Evolutionary conservation across 1,140 invertebrate genomes (phyloP), one percentile per base, ranked within the genome.

Genomic region (Nymphalis io): DNA sequence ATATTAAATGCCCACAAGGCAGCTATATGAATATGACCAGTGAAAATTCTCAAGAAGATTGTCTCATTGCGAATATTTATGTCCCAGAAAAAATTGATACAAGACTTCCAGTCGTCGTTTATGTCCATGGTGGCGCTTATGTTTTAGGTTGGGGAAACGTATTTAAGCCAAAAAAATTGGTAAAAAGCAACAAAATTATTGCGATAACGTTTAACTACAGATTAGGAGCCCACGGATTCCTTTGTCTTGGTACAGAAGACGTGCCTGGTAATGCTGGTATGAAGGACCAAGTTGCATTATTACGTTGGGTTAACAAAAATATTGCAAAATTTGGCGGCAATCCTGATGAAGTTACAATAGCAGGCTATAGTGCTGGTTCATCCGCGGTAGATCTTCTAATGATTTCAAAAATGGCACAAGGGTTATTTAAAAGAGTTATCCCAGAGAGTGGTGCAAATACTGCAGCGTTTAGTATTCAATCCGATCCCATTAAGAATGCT

Each of bases 351-450:
- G 74, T 88, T 1, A 85, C 85, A 0, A 71, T 86, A 40, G 66
- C 44, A 18, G 85, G 81, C 2, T 79, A 63, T 51, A 88, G 85
- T 65, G 83, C 82, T 53, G 84, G 83, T 0, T 63, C 75, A 0
- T 64, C 75, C 0, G 64, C 83, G 15, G 80, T 81, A n/a, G 79
- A 83, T 59, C 39, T 82, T 10, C 61, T 84, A 11, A 75, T 79
- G 55, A 21, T 87, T 0, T 87, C 85, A 33, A 68, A 74, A 18
- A 63, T 63, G 27, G 61, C 82, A 0, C 66, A 73, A 60, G 84
- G 82, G 12, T 65, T 88, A 10, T 85, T 86, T 62, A 72, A 78
- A 15, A 87, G 81, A 68, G 85, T 79, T n/a, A 85, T 89, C 15
- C 68, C 80, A 8, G 82, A 87, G 53, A 89, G 87, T 59, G 83